Evolutionary conservation across 2,888 invertebrate genomes (phyloP).

Genomic region (Hydriomena furcata): DNA sequence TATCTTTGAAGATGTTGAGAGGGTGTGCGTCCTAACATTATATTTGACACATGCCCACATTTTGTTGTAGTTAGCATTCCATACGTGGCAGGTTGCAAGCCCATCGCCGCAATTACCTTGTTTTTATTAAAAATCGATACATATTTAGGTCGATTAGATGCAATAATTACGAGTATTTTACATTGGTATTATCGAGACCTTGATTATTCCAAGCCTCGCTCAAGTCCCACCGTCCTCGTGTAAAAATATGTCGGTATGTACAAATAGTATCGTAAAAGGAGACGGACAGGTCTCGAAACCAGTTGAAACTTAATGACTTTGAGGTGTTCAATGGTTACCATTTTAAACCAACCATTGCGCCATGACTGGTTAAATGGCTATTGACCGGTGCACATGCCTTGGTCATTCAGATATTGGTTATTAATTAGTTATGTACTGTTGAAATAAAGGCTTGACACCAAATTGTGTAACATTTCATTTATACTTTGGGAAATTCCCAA

Average conservation of each 20-base stretch:
- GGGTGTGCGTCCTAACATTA: too few relatives aligned
- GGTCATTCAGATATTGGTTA: slow-evolving; percentile 8
- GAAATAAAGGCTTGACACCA: not conserved
- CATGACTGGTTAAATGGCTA: slow-evolving; percentile 35
- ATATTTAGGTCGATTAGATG: too few relatives aligned
- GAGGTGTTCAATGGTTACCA: slow-evolving; percentile 48
- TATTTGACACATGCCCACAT: too few relatives aligned
- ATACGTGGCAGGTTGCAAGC: too few relatives aligned
- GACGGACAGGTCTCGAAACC: slow-evolving; percentile 55
- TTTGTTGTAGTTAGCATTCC: too few relatives aligned
- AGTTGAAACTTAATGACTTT: slow-evolving; percentile 50
- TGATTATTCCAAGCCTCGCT: slow-evolving; percentile 1
- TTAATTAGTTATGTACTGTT: slow-evolving; percentile 6
- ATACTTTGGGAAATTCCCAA: too few relatives aligned
- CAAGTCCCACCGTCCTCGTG: slow-evolving; percentile 15
- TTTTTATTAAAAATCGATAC: too few relatives aligned
- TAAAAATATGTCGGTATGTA: slow-evolving; percentile 48
- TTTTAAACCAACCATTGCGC: slow-evolving; percentile 43
- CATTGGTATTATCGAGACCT: too few relatives aligned
- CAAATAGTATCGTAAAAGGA: slow-evolving; percentile 58
- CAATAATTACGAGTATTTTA: too few relatives aligned
- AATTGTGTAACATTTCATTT: too few relatives aligned
- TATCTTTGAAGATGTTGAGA: too few relatives aligned
- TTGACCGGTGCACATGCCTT: slow-evolving; percentile 22
- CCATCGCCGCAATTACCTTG: too few relatives aligned